Evolutionary conservation across 2,888 invertebrate species (phyloP), one percentile per base, ranked within the genome.

Genomic region (Athalia cordata): DNA sequence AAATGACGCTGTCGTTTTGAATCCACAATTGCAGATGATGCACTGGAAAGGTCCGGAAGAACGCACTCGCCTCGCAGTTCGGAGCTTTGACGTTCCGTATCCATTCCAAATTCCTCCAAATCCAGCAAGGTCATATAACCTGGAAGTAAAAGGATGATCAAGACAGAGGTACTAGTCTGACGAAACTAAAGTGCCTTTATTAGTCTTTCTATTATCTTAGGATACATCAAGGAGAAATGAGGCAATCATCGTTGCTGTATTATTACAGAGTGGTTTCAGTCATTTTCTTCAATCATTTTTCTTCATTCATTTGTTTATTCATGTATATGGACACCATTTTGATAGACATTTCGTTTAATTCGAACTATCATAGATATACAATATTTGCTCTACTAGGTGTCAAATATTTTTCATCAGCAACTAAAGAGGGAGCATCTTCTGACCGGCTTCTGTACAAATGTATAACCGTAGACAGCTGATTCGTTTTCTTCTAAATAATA

Each of bases 71-170:
- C 72, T 72, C 5, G 72, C 72, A 57, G 72, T 47, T 72, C 72
- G 15, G 13, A 72, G 72, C 4, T 59, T 45, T n/a, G 72, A 72
- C 5, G 57, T 49, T 4, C 43, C 70, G 45, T 29, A 29, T 29
- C 72, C 72, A 11, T 72, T 72, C 47, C 72, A 11, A 59, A 47
- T 57, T 52, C 13, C 47, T 47, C 59, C 72, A 59, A 72, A 72
- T 59, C 72, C 72, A n/a, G 72, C 59, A 59, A 72, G 59, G 59
- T 9, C 57, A 59, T 72, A 59, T 57, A 72, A 72, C 72, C 72
- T 72, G 72, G 43, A 72, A 72, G 45, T 52, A 47, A 49, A 72
- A 72, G 52, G 57, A 4, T 15, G 59, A 72, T 72, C 13, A 72
- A 72, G 47, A 59, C 55, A 55, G 9, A 55, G 11, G 55, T 11